Evolutionary conservation across 1,140 invertebrate species (phyloP).

Genomic region (Brachionus rotundiformis): DNA sequence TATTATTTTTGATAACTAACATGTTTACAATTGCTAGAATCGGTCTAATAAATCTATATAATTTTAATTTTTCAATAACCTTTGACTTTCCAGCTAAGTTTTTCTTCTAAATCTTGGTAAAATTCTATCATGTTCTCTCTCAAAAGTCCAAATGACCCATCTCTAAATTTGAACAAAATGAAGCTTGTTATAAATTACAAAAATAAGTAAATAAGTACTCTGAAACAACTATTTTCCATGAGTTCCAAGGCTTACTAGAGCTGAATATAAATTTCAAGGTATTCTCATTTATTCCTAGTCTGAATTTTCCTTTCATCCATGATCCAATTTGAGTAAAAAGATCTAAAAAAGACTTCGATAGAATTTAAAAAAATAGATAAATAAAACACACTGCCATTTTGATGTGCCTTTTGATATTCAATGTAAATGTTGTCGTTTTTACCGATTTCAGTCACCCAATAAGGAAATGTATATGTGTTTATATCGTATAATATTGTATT

Average conservation of each 20-base stretch:
- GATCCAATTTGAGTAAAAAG: neutral
- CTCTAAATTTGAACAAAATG: no score
- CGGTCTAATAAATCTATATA: no score
- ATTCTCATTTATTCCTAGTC: conserved; percentile 6
- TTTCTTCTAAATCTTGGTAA: conserved; percentile 14
- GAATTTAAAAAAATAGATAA: neutral
- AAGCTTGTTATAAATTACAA: no score
- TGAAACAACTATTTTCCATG: conserved; percentile 43
- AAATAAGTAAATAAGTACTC: neutral
- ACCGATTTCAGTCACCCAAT: neutral
- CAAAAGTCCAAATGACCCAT: neutral
- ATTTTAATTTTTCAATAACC: neutral
- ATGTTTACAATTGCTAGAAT: no score
- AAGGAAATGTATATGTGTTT: conserved; percentile 5
- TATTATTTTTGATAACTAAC: no score
- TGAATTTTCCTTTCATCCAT: conserved; percentile 41
- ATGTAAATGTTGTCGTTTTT: conserved; percentile 11
- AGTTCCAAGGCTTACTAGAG: conserved; percentile 44
- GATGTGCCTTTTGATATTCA: conserved; percentile 25
- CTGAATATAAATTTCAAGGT: conserved; percentile 39
- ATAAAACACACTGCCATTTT: neutral
- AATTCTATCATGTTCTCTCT: conserved; percentile 30
- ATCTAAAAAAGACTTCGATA: neutral
- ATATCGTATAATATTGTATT: conserved; percentile 23
- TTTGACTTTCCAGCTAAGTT: conserved; percentile 35